Conservation (phyloP, 2,113 vertebrate species). For the Sander vitreus region DNA sequence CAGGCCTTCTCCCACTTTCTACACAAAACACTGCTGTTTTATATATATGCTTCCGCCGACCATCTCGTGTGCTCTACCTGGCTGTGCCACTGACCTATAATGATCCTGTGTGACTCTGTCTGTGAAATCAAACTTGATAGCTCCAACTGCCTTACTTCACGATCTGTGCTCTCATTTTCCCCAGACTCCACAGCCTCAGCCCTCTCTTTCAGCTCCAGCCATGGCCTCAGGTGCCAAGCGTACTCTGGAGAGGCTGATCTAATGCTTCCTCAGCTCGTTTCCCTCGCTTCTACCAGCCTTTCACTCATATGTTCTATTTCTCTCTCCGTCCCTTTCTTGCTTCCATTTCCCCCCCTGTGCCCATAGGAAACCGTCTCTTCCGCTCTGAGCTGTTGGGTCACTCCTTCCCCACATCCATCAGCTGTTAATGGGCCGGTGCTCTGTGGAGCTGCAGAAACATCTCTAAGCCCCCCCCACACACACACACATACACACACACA, state of each 20-base stretch:
- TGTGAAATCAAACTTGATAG: constrained; percentile 35
- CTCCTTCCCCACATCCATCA: constrained; percentile 83
- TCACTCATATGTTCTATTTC: constrained; percentile 65
- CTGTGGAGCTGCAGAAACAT: constrained; percentile 50
- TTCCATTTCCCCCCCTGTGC: constrained; percentile 25
- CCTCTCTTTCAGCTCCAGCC: constrained; percentile 55
- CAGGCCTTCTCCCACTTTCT: constrained; percentile 35
- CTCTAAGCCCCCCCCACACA: constrained; percentile 25
- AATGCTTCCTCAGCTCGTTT: constrained; percentile 75
- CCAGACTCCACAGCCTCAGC: constrained; percentile 44
- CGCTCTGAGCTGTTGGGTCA: constrained; percentile 75
- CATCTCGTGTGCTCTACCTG: constrained; percentile 41
- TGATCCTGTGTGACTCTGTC: constrained; percentile 43
- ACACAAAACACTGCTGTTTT: background rate
- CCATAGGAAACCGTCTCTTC: constrained; percentile 79
- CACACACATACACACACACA: constrained; percentile 22
- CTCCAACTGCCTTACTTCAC: constrained; percentile 49
- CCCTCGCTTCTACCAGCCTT: constrained; percentile 41
- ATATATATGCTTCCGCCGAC: constrained; percentile 30
- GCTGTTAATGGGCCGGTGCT: constrained; percentile 78
- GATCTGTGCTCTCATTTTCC: constrained; percentile 35
- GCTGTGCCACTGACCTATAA: constrained; percentile 41
- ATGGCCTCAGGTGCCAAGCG: constrained; percentile 72
- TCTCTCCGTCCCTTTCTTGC: constrained; percentile 29
- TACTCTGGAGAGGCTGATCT: constrained; percentile 78